Evolutionary conservation across 2,797 vertebrate genomes (phyloP).

Genomic region (Hemitrygon akajei): DNA sequence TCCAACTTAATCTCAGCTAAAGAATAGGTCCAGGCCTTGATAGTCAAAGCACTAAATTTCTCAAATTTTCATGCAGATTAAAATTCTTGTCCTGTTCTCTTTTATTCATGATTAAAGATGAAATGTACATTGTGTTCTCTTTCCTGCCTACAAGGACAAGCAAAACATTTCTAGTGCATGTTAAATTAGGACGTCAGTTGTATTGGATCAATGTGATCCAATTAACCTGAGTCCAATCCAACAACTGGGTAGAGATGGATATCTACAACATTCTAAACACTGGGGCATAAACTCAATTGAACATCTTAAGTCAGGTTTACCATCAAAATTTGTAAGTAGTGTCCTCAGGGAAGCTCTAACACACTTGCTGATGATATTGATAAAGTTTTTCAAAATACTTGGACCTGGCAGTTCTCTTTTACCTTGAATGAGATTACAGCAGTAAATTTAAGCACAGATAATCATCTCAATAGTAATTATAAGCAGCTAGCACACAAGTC

Average conservation of each 20-base stretch:
- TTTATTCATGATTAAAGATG: not conserved
- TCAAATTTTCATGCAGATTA: not conserved
- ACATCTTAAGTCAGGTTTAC: not conserved
- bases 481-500: not conserved
- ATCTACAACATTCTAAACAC: not conserved
- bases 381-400: not conserved
- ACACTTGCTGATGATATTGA: not conserved
- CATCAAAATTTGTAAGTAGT: not conserved
- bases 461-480: slow-evolving; percentile 16
- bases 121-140: not conserved
- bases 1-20: not conserved
- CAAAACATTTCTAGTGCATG: not conserved
- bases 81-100: not conserved
- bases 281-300: not conserved
- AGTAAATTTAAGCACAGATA: not conserved
- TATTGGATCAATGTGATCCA: slow-evolving; percentile 18
- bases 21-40: not conserved
- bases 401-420: not conserved
- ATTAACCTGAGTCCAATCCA: slow-evolving; percentile 14
- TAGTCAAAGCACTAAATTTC: not conserved
- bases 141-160: not conserved
- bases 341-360: not conserved
- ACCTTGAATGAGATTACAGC: not conserved
- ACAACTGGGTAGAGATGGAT: no score
- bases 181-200: not conserved